Percentiles rank a stretch among this genome's conserved stretches.
phyloP scores from a whole-genome alignment of 2,888 invertebrate species.

The Rhamnusium bicolor region DNA sequence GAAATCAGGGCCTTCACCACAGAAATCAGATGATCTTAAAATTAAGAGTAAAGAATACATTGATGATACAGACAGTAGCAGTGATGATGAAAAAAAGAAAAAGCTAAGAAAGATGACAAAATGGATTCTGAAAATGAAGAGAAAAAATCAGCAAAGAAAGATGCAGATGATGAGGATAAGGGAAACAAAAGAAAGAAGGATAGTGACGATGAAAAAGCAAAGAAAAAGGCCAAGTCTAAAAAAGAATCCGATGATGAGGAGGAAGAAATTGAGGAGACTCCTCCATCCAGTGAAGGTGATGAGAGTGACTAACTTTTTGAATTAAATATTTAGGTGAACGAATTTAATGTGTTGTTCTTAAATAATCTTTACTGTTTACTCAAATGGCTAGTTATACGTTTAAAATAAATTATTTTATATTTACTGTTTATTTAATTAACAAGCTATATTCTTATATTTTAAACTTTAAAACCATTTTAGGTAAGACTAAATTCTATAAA shows the following conservation, averaged over 20 bases:
- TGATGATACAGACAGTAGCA: slow-evolving; percentile 81
- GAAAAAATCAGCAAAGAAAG: slow-evolving; percentile 76
- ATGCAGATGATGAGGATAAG: slow-evolving; percentile 65
- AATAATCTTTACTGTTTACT: background rate
- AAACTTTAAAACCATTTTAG: no score
- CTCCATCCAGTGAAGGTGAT: slow-evolving; percentile 68
- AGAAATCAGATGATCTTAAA: slow-evolving; percentile 69
- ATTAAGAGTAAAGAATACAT: slow-evolving; percentile 97
- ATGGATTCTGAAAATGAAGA: slow-evolving; percentile 62
- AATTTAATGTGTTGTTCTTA: background rate
- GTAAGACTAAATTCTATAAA: no score
- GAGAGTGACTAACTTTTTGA: slow-evolving; percentile 29
- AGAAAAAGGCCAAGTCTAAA: slow-evolving; percentile 68
- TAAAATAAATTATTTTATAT: background rate
- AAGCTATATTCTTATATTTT: no score
- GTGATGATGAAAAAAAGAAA: slow-evolving; percentile 67
- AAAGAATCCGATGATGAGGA: slow-evolving; percentile 72
- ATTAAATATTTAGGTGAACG: no score
- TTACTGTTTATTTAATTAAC: no score
- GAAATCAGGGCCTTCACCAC: slow-evolving; percentile 48
- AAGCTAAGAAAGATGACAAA: slow-evolving; percentile 59
- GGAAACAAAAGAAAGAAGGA: slow-evolving; percentile 46
- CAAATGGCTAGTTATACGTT: background rate
- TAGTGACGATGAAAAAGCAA: slow-evolving; percentile 39
- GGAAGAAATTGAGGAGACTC: slow-evolving; percentile 64